Percentiles rank a stretch among this genome's conserved stretches.
Evolutionary conservation across 2,113 vertebrate species (phyloP).

Genomic region (Apteryx mantelli): DNA sequence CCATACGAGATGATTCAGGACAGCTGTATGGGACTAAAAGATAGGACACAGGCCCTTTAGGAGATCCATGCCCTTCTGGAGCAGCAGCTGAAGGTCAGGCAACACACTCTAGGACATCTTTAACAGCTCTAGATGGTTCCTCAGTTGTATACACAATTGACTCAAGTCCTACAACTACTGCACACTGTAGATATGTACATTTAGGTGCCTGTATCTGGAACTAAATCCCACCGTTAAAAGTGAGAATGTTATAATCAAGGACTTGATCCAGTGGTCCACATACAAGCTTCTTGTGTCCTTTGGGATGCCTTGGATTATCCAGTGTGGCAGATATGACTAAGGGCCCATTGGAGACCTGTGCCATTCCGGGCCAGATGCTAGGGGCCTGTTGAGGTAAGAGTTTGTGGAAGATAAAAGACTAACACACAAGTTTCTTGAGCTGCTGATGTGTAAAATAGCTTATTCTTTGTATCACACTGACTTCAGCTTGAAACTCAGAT

Average conservation of each 20-base stretch:
- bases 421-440: not conserved
- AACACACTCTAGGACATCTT: not conserved
- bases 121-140: not conserved
- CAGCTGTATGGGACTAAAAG: not conserved
- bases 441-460: rapidly evolving
- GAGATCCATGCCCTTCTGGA: not conserved
- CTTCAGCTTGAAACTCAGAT: not conserved
- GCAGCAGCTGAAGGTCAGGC: not conserved
- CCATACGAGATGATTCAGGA: not conserved
- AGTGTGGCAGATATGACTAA: not conserved
- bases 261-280: not conserved
- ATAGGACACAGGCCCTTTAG: not conserved
- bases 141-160: not conserved
- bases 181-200: not conserved
- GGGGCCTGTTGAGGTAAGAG: not conserved
- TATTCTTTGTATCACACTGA: not conserved
- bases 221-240: not conserved
- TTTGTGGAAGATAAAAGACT: not conserved
- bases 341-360: not conserved
- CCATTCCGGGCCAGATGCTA: not conserved
- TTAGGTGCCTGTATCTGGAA: not conserved
- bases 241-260: not conserved
- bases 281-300: not conserved
- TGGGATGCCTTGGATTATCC: not conserved
- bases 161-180: not conserved